Conservation (phyloP, 2,113 vertebrate genomes). For the Felis chaus region DNA sequence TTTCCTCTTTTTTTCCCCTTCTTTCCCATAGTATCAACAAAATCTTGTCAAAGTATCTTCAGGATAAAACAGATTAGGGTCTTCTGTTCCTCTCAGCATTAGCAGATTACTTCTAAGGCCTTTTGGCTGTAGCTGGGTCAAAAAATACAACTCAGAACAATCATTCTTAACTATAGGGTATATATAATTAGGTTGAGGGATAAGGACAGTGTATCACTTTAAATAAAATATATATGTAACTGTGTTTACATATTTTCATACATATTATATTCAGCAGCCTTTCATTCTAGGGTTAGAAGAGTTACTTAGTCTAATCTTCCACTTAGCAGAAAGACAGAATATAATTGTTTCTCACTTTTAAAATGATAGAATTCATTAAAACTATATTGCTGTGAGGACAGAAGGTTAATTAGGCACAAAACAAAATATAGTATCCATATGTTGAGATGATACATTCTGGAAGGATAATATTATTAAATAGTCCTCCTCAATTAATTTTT, state of each 20-base stretch:
- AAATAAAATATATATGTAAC: background rate
- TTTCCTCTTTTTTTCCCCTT: background rate
- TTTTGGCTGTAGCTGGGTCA: background rate
- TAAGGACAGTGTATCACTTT: background rate
- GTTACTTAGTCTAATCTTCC: background rate
- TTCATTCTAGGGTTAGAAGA: background rate
- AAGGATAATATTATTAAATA: background rate
- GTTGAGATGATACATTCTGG: background rate
- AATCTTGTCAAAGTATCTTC: background rate
- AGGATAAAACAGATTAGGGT: background rate
- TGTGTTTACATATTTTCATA: background rate
- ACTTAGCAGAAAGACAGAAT: background rate
- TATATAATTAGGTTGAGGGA: background rate
- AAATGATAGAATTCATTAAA: constrained; percentile 25
- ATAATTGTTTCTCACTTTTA: background rate
- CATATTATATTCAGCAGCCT: background rate
- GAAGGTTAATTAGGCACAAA: background rate
- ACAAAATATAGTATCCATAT: background rate
- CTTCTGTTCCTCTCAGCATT: background rate
- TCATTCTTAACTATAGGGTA: background rate
- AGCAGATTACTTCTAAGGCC: background rate
- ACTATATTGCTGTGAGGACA: background rate
- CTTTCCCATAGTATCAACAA: background rate
- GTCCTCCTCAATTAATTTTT: background rate
- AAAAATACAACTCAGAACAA: background rate